Evolutionary conservation across 2,113 vertebrate species (phyloP), one percentile per base, ranked within the genome.

Genomic region (Brachyhypopomus occidentalis): DNA sequence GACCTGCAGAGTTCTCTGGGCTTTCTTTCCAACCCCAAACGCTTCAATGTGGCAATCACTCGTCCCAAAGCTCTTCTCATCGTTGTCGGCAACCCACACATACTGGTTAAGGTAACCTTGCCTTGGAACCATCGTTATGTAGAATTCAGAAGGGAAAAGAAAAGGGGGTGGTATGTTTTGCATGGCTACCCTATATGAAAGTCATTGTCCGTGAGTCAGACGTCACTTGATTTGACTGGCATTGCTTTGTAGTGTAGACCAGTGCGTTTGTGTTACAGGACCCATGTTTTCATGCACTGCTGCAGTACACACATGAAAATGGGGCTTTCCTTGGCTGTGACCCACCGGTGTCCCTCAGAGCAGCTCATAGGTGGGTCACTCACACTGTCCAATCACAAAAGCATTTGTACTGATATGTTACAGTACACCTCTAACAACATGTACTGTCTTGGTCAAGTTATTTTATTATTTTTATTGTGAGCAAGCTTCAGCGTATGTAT

Each of bases 1-100:
- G 95, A 96, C 59, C 73, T 89, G 23, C 93, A 92, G 48, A 86
- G 77, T 1, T 79, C 48, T 1, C 91, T 99, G 81, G 96, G 96
- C 69, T 99, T 99, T 85, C 91, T 99, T 30, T 88, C 92, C 71
- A 96, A 97, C 86, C 94, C 96, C 1, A 98, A 98, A 85, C 95
- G 97, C 80, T 99, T 99, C 87, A 99, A 98, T 0, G 97, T 99
- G 25, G 97, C 97, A 4, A 82, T 98, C 89, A 99, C 96, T 9
- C 94, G 97, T 81, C 83, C 97, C 69, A 99, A 97, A 90, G 98
- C 96, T 73, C 90, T 99, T 88, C 93, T 98, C 71, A 85, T 99
- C 8, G 80, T 98, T 0, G 84, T 99, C 41, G 98, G 97, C 80
- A 98, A 99, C 87, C 97, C 97, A 17, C 95, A 98, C 0, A 58